Base-by-base conservation (phyloP, 2,888 invertebrate species). In the Arctia plantaginis region DNA sequence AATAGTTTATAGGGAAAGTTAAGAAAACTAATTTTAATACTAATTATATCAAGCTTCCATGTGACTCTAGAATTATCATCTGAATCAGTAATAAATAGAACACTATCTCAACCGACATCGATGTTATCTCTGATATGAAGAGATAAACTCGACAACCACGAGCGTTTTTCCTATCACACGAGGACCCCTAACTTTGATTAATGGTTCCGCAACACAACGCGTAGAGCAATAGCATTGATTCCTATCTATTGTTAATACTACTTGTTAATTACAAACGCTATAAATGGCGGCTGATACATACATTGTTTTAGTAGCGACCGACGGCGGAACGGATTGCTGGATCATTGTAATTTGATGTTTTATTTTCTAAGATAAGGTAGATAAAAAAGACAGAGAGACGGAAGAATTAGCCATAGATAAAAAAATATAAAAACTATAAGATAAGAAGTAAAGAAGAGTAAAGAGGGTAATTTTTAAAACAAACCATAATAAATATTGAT, bases 111-210 rank as follows among this genome's bases (percentile, higher is more conserved):
- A 62, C 27, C 12, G 18, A 62, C 30, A 62, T 30, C 30, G 18
- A 30, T 18, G 6, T 10, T 27, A 59, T 27, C 62, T 62, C 7
- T 15, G 30, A 30, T 8, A 18, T 0, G 27, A 62, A 15, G 27
- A 59, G 3, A 59, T 59, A 65, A 65, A 65, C 59, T 70, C 69
- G 39, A 51, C 74, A 7, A 67, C 41, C 10, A 68, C 4, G 8
- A 35, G 10, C 68, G 68, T 69, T 69, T 73, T 64, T 27, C 33
- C 18, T 41, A 62, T n/a, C 66, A 73, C 69, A 39, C 71, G 73
- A 74, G 86, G 89, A 87, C 76, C 88, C 86, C 91, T 81, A 86
- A 89, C 89, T 82, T 77, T 93, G 93, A 93, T 93, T 92, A 92
- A 93, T 93, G 89, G 86, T 88, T 83, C 87, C 79, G 82, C 76